phyloP scores from a whole-genome alignment of 2,113 vertebrate genomes.

The Cyrtonyx montezumae region DNA sequence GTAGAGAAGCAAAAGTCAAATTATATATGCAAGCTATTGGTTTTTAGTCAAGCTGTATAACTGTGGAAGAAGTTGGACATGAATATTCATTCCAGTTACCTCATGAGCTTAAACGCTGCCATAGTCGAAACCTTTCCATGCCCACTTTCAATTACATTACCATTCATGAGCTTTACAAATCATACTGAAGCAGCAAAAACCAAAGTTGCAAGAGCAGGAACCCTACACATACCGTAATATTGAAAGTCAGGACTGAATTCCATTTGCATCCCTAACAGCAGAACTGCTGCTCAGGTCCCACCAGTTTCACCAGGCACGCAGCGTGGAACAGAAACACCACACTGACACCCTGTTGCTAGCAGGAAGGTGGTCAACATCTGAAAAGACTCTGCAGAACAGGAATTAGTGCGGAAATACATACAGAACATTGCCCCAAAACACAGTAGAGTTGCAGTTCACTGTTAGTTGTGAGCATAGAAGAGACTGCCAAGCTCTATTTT shows the following conservation, averaged over 20 bases:
- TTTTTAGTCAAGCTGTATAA: neutral
- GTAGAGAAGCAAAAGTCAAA: neutral
- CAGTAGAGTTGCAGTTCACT: neutral
- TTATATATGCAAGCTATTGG: neutral
- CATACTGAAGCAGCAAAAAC: neutral
- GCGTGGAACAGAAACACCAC: neutral
- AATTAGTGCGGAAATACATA: neutral
- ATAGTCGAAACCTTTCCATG: neutral
- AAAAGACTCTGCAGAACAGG: neutral
- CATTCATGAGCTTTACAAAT: neutral
- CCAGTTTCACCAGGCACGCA: neutral
- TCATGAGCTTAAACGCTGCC: neutral
- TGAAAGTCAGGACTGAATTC: neutral
- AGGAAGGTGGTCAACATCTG: neutral
- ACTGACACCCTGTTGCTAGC: neutral
- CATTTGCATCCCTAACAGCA: neutral
- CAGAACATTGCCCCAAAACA: neutral
- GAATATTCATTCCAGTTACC: constrained; percentile 2
- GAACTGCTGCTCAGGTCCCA: neutral
- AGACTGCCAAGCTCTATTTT: neutral
- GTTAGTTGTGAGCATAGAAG: neutral
- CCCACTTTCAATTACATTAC: neutral
- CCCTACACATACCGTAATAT: neutral
- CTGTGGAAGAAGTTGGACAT: neutral
- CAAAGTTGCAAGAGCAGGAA: neutral